Evolutionary conservation across 2,888 invertebrate genomes (phyloP).

Genomic region (Ferrisia virgata): DNA sequence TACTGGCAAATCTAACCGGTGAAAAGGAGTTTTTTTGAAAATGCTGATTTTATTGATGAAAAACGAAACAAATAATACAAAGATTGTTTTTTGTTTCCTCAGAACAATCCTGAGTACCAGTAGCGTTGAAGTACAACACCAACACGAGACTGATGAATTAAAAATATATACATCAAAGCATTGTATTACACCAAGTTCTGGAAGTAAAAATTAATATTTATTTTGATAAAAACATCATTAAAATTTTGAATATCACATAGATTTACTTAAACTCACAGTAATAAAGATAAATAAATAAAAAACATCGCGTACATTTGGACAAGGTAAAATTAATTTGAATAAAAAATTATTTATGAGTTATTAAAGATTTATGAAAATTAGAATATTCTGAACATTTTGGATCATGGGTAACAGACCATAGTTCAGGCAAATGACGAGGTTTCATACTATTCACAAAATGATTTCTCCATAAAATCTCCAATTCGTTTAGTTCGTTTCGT

Average conservation of each 20-base stretch:
- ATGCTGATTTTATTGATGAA: too few relatives aligned
- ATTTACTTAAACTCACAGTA: neutral
- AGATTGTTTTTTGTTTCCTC: too few relatives aligned
- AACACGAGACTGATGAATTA: too few relatives aligned
- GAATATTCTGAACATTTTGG: constrained; percentile 7
- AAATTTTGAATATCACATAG: neutral
- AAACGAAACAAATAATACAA: too few relatives aligned
- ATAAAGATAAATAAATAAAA: neutral
- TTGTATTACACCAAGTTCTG: too few relatives aligned
- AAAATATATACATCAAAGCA: too few relatives aligned
- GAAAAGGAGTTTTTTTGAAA: too few relatives aligned
- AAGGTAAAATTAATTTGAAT: neutral
- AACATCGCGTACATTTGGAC: neutral
- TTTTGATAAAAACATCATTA: neutral
- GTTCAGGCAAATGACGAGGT: constrained; percentile 66
- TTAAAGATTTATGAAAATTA: neutral
- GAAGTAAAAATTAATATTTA: neutral
- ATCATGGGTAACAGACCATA: constrained; percentile 71
- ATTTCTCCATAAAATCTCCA: constrained; percentile 72
- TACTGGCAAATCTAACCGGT: too few relatives aligned
- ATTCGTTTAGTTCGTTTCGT: constrained; percentile 59
- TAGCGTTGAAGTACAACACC: too few relatives aligned
- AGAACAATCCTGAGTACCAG: too few relatives aligned
- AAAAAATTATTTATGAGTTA: neutral
- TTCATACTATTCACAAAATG: constrained; percentile 72